These are phyloP conservation scores for Holacanthella duospinosa DNA, from an alignment of 2,888 invertebrate species.

Conservation along the genomic window DNA sequence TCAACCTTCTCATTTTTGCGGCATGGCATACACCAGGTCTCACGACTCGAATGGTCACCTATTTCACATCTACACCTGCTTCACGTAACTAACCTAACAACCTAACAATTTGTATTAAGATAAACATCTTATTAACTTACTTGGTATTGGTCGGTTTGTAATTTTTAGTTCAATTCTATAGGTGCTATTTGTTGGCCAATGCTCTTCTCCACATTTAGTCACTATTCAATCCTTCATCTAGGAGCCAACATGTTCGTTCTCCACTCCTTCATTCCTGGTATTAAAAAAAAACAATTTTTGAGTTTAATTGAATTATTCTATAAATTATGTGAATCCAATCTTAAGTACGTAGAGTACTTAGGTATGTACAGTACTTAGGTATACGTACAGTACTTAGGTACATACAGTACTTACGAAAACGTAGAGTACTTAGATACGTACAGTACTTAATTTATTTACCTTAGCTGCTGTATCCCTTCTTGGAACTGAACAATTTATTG, in stretches of 20 bases:
- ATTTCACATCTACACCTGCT: constrained; percentile 73
- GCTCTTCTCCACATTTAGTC: constrained; percentile 90
- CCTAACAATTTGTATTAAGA: not conserved
- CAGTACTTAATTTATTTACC: constrained; percentile 38
- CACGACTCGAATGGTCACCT: constrained; percentile 64
- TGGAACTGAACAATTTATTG: constrained; percentile 85
- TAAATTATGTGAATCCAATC: constrained; percentile 2
- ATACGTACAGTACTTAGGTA: too few species aligned
- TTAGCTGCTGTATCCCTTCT: constrained; percentile 58
- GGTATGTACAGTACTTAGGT: too few species aligned
- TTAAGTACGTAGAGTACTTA: too few species aligned
- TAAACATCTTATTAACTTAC: not conserved
- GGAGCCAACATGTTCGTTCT: constrained; percentile 93
- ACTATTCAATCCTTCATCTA: constrained; percentile 74
- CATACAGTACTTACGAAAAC: too few species aligned
- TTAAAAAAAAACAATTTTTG: constrained; percentile 16
- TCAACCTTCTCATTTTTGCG: constrained; percentile 67
- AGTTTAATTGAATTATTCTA: too few species aligned
- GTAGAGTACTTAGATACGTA: too few species aligned
- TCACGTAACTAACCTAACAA: constrained; percentile 52
- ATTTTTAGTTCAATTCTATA: constrained; percentile 42
- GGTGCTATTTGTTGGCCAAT: constrained; percentile 72
- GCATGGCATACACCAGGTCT: constrained; percentile 68
- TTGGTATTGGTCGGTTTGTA: too few species aligned
- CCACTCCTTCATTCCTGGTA: constrained; percentile 63